A percentile compares a stretch with the other conserved stretches of the same genome.
Conservation (phyloP, 2,113 vertebrate species). For the Notechis scutatus region DNA sequence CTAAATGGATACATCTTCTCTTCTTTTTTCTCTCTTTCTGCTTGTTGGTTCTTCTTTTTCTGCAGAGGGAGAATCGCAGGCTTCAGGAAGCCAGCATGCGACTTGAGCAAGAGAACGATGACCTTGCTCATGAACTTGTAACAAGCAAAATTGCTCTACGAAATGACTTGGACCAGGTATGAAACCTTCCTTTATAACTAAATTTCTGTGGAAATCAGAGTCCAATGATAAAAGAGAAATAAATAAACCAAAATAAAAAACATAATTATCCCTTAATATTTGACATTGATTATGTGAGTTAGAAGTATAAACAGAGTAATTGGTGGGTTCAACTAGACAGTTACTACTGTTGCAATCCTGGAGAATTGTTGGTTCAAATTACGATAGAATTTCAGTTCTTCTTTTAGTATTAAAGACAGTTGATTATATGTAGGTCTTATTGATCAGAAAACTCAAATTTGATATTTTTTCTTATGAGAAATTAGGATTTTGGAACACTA, state of each 20-base stretch:
- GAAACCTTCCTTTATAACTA: background rate
- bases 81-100: slow-evolving; percentile 98
- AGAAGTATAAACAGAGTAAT: background rate
- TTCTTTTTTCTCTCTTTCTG: background rate
- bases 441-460: background rate
- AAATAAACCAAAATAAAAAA: background rate
- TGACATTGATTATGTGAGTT: slow-evolving; percentile 8
- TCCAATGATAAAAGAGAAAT: background rate
- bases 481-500: background rate
- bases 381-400: background rate
- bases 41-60: slow-evolving; percentile 52
- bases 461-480: background rate
- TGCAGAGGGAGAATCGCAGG: slow-evolving; percentile 93
- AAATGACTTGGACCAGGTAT: slow-evolving; percentile 95
- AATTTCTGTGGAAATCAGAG: background rate
- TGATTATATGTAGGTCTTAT: background rate
- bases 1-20: fast-evolving
- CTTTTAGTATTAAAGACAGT: background rate
- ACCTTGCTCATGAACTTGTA: slow-evolving; percentile 95
- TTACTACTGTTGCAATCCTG: background rate
- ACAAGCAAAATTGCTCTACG: slow-evolving; percentile 97
- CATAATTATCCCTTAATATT: background rate
- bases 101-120: slow-evolving; percentile 96
- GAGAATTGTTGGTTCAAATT: background rate
- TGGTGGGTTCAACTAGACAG: background rate